A percentile compares a stretch with the other conserved stretches of the same genome.
phyloP scores from a whole-genome alignment of 2,113 vertebrate species.

The Anseranas semipalmata region DNA sequence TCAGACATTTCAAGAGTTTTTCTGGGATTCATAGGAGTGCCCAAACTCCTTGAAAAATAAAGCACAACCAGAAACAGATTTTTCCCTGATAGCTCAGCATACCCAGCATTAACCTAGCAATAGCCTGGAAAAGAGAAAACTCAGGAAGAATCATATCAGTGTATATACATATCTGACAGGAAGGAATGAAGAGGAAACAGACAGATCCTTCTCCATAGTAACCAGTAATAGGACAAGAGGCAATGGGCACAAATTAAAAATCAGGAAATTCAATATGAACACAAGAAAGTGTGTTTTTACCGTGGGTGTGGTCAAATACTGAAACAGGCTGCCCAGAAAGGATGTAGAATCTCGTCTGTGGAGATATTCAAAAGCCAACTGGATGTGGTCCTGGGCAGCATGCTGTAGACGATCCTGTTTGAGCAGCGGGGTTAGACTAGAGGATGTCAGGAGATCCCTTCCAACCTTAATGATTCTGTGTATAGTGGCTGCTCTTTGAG shows the following conservation, averaged over 20 bases:
- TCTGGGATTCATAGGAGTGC: neutral
- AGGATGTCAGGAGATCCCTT: neutral
- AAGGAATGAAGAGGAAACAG: neutral
- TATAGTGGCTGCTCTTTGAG: neutral
- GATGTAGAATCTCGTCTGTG: neutral
- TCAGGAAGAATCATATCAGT: neutral
- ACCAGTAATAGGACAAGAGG: neutral
- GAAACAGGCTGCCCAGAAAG: neutral
- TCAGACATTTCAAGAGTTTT: neutral
- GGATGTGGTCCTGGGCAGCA: neutral
- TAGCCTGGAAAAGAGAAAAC: neutral
- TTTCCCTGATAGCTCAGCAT: neutral
- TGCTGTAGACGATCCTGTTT: neutral
- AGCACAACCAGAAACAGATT: neutral
- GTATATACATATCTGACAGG: neutral
- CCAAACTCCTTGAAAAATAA: neutral
- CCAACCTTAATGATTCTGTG: neutral
- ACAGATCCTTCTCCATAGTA: neutral
- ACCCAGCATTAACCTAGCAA: neutral
- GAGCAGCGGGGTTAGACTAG: neutral
- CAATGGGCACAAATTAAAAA: neutral
- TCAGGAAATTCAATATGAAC: neutral
- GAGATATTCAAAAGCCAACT: neutral
- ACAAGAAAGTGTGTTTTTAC: neutral
- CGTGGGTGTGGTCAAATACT: neutral